Evolutionary conservation across 2,888 invertebrate genomes (phyloP).

Genomic region (Netelia melanura): DNA sequence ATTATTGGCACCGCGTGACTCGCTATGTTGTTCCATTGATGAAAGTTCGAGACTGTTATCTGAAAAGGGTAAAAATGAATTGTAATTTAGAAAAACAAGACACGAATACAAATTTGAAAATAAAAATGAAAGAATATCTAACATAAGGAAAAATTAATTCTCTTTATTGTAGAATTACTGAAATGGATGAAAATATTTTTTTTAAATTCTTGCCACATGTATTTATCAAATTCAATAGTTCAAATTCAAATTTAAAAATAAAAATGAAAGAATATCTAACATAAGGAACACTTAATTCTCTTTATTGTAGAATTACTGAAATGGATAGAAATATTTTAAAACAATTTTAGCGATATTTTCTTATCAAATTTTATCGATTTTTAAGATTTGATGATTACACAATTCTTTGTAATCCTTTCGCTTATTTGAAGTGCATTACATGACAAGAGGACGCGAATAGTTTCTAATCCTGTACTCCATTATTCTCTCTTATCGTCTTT

Average conservation of each 20-base stretch:
- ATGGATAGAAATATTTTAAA: no score
- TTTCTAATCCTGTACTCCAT: neutral
- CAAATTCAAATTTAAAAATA: neutral
- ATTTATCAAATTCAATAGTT: no score
- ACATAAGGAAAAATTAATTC: neutral
- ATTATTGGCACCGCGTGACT: slow-evolving; percentile 91
- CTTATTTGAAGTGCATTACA: neutral
- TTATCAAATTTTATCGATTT: neutral
- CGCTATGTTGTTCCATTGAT: slow-evolving; percentile 92
- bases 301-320: neutral
- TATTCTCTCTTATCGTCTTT: slow-evolving; percentile 16
- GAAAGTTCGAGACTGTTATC: slow-evolving; percentile 91
- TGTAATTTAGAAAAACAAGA: neutral
- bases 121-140: neutral
- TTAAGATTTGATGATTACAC: neutral
- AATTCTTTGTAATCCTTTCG: neutral
- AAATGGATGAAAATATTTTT: no score
- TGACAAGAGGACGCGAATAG: neutral
- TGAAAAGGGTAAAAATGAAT: slow-evolving; percentile 78
- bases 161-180: neutral
- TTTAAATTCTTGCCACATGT: no score
- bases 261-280: neutral
- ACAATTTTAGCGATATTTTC: no score
- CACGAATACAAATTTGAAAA: neutral
- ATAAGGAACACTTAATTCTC: neutral